Percentiles rank a stretch among this genome's conserved stretches.
Evolutionary conservation across 1,140 invertebrate species (phyloP).

Genomic region (Drosophila mauritiana): DNA sequence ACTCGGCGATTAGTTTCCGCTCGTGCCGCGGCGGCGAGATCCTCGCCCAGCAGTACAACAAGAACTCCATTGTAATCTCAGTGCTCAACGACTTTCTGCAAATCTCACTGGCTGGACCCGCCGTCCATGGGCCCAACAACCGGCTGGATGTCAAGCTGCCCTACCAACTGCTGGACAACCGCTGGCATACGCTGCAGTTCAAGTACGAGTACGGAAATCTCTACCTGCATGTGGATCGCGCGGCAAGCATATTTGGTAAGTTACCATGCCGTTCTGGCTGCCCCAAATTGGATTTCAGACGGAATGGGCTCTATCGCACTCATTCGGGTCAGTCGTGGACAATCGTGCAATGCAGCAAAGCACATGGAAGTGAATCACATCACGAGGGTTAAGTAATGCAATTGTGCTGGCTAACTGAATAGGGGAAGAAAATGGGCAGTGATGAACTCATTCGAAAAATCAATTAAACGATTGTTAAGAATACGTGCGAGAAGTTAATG

Average conservation of each 20-base stretch:
- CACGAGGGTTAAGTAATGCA: slow-evolving; percentile 17
- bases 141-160: slow-evolving; percentile 88
- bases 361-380: slow-evolving; percentile 31
- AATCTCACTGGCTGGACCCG: slow-evolving; percentile 87
- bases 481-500: background rate
- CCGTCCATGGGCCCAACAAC: slow-evolving; percentile 85
- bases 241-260: slow-evolving; percentile 78
- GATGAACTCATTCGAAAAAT: slow-evolving; percentile 33
- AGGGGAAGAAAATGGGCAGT: background rate
- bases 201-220: slow-evolving; percentile 88
- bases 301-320: background rate
- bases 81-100: slow-evolving; percentile 89
- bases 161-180: slow-evolving; percentile 90
- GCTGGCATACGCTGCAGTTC: slow-evolving; percentile 88
- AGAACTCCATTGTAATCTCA: slow-evolving; percentile 88
- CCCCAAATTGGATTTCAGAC: background rate
- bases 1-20: slow-evolving; percentile 92
- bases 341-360: slow-evolving; percentile 31
- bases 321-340: slow-evolving; percentile 3
- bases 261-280: slow-evolving; percentile 19
- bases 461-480: slow-evolving; percentile 9
- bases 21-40: slow-evolving; percentile 91
- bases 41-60: slow-evolving; percentile 89
- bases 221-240: slow-evolving; percentile 85
- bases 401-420: slow-evolving; percentile 9